Base-by-base conservation (phyloP, 1,140 invertebrate genomes). In the Brachionus koreanus region DNA sequence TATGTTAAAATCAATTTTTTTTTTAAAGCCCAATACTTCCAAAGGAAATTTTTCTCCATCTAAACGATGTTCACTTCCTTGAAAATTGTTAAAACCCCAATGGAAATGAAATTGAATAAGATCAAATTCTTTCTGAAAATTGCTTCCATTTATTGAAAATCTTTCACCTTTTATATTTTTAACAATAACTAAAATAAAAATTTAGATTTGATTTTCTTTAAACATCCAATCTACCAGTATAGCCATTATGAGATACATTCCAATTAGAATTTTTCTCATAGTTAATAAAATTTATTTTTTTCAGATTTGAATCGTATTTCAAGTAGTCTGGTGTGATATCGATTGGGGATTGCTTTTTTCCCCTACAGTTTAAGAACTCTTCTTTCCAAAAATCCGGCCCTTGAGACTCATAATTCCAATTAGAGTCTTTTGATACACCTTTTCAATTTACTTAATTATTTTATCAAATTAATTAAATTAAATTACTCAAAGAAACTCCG, bases 311-410 rank as follows among this genome's bases (percentile, higher is more conserved):
- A 46, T 86, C 84, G 25, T 84, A 84, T 12, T 85, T 19, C 2
- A 84, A 84, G 19, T 83, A 39, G 5, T 67, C 67, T 3, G 83
- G 84, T n/a, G 82, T 61, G 16, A 82, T 82, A 57, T 82, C 49
- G 39, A 82, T 82, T 16, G 79, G 79, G 19, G 79, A 82, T 69
- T 82, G 79, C 35, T 35, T 43, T 69, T 82, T 13, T n/a, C 79
- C 79, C 12, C 25, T 46, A 69, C 79, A 82, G 12, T 84, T 65
- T 29, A 84, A 84, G 63, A 83, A 86, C 7, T 82, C 57, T 9
- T 74, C 25, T 16, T 83, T 46, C 86, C 86, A 87, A 16, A 83
- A 63, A 6, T 83, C 82, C 9, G 85, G 86, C 19, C 85, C 86
- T 86, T 82, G 5, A 4, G 49, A 35, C 5, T 65, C 57, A 67